phyloP scores from a whole-genome alignment of 1,140 invertebrate species.

The Bombus huntii region DNA sequence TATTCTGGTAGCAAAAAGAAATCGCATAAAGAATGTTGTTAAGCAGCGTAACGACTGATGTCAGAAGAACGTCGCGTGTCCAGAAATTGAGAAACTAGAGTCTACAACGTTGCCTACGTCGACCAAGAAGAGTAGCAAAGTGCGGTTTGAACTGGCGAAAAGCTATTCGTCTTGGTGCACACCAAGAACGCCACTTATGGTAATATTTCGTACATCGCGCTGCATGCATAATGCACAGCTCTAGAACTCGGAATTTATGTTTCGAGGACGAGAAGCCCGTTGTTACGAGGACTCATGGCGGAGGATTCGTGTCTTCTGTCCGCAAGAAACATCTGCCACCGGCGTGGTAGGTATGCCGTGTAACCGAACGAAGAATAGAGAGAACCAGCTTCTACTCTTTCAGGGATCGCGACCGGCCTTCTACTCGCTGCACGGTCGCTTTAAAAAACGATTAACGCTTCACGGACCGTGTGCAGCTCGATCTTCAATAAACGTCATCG shows the following conservation, averaged over 20 bases:
- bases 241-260: slow-evolving; percentile 55
- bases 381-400: not conserved
- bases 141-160: slow-evolving; percentile 1
- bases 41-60: not conserved
- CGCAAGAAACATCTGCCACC: slow-evolving; percentile 54
- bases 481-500: slow-evolving; percentile 1
- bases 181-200: slow-evolving; percentile 44
- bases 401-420: not conserved
- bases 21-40: not conserved
- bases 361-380: slow-evolving; percentile 48
- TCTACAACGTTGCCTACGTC: not conserved
- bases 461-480: not conserved
- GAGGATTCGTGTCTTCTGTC: slow-evolving; percentile 45
- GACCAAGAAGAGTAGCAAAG: not conserved
- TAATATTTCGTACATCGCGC: slow-evolving; percentile 63
- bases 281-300: slow-evolving; percentile 41
- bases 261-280: slow-evolving; percentile 29
- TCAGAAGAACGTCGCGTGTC: not conserved
- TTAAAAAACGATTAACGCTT: slow-evolving; percentile 18
- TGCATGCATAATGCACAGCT: slow-evolving; percentile 62
- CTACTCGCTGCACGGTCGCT: not conserved
- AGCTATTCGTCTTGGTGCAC: slow-evolving; percentile 36
- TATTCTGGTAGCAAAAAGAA: not conserved
- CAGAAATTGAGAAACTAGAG: not conserved
- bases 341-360: slow-evolving; percentile 8